phyloP scores from a whole-genome alignment of 1,140 invertebrate species.

The Cephus cinctus region DNA sequence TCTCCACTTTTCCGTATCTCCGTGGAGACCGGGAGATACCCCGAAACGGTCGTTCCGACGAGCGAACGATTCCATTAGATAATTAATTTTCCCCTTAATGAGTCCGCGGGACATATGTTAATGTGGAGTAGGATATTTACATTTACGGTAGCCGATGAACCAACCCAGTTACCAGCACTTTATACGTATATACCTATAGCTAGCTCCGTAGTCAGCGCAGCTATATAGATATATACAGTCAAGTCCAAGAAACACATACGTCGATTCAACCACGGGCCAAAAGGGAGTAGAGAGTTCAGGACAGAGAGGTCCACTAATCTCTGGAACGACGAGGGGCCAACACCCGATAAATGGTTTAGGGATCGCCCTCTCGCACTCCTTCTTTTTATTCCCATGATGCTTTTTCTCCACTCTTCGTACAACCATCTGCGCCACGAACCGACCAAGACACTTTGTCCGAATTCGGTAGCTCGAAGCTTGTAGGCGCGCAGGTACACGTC shows the following conservation, averaged over 20 bases:
- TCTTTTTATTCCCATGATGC: background rate
- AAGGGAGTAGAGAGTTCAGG: no score
- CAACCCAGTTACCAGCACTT: no score
- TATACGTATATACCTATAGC: no score
- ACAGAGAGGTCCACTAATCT: conserved; percentile 40
- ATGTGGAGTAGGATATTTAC: conserved; percentile 50
- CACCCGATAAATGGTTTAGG: conserved; percentile 52
- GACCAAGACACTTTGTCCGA: conserved; percentile 21
- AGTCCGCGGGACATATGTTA: conserved; percentile 53
- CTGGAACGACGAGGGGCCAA: conserved; percentile 41
- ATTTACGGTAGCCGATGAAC: conserved; percentile 47
- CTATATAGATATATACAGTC: background rate
- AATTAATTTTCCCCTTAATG: conserved; percentile 54
- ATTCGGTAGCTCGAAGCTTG: conserved; percentile 29
- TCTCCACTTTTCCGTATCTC: background rate
- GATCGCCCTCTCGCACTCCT: conserved; percentile 29
- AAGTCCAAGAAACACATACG: background rate
- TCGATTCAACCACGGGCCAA: background rate
- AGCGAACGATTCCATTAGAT: conserved; percentile 39
- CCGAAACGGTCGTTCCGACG: background rate
- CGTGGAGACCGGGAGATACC: background rate
- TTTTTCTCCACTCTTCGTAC: conserved; percentile 10
- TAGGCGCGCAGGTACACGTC: conserved; percentile 3
- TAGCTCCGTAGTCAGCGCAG: no score
- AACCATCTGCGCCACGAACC: conserved; percentile 2